These are phyloP conservation scores for Pelobates fuscus DNA, from an alignment of 2,113 vertebrate genomes.

Conservation along the genomic window DNA sequence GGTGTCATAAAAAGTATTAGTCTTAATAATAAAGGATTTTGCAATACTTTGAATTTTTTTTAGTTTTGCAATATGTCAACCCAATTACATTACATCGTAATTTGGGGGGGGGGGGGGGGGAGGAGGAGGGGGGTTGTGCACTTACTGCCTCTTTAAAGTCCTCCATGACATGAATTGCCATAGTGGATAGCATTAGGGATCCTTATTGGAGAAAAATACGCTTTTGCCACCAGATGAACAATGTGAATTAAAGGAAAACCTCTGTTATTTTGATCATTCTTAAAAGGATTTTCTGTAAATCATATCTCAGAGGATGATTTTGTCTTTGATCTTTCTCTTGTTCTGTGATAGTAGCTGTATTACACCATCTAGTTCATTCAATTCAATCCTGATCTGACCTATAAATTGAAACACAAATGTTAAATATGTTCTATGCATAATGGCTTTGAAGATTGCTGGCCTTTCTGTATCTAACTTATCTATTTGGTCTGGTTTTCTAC, in stretches of 20 bases:
- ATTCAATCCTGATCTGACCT: neutral
- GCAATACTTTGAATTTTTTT: neutral
- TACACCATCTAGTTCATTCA: neutral
- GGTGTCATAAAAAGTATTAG: neutral
- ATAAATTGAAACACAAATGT: conserved; percentile 3
- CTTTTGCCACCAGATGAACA: neutral
- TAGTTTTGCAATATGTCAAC: neutral
- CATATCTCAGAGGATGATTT: neutral
- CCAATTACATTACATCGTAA: neutral
- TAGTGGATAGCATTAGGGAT: neutral
- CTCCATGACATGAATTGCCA: neutral
- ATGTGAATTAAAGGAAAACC: neutral
- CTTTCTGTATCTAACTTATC: neutral
- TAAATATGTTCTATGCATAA: neutral
- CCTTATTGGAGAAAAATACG: neutral
- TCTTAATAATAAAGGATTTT: neutral
- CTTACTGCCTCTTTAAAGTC: neutral
- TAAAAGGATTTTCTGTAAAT: neutral
- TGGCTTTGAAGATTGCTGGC: neutral
- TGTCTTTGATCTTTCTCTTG: conserved; percentile 7
- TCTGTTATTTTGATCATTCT: neutral
- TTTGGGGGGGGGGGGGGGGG: too few relatives aligned
- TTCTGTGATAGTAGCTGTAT: neutral
- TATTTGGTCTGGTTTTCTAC: neutral
- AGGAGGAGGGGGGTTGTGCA: too few relatives aligned